A percentile compares a stretch with the other conserved stretches of the same genome.
Conservation (phyloP, 1,140 invertebrate genomes). For the Daktulosphaira vitifoliae region DNA sequence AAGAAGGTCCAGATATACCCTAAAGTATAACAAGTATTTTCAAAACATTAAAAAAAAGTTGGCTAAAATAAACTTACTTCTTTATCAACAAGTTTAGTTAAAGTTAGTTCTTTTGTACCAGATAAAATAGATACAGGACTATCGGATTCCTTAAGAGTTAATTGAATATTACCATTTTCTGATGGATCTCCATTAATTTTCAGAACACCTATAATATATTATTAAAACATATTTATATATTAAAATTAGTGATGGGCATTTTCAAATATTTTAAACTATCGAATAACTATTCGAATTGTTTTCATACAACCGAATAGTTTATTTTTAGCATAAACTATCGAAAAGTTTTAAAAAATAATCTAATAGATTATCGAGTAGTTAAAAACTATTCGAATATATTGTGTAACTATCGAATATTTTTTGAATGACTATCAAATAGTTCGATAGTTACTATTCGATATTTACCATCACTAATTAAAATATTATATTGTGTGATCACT, state of each 20-base stretch:
- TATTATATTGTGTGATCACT: too few species aligned
- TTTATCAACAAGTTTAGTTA: slow-evolving; percentile 69
- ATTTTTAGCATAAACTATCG: too few species aligned
- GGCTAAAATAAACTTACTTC: slow-evolving; percentile 45
- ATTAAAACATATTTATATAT: background rate
- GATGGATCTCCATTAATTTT: slow-evolving; percentile 71
- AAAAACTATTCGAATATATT: too few species aligned
- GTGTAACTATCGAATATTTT: too few species aligned
- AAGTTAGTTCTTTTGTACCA: slow-evolving; percentile 70
- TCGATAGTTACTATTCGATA: too few species aligned
- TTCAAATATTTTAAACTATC: background rate
- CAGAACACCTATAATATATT: slow-evolving; percentile 49
- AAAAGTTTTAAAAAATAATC: too few species aligned
- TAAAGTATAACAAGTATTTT: slow-evolving; percentile 37
- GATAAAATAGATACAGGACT: slow-evolving; percentile 66
- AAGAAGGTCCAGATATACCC: slow-evolving; percentile 68
- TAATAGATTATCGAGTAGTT: too few species aligned
- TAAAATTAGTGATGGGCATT: too few species aligned
- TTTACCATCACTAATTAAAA: background rate
- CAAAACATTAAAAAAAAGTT: background rate
- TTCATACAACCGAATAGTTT: too few species aligned
- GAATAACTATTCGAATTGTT: too few species aligned
- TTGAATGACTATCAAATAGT: too few species aligned
- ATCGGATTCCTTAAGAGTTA: slow-evolving; percentile 66
- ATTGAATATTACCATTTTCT: slow-evolving; percentile 63